Conservation (phyloP, 2,888 invertebrate genomes). For the Sisyra terminalis region DNA sequence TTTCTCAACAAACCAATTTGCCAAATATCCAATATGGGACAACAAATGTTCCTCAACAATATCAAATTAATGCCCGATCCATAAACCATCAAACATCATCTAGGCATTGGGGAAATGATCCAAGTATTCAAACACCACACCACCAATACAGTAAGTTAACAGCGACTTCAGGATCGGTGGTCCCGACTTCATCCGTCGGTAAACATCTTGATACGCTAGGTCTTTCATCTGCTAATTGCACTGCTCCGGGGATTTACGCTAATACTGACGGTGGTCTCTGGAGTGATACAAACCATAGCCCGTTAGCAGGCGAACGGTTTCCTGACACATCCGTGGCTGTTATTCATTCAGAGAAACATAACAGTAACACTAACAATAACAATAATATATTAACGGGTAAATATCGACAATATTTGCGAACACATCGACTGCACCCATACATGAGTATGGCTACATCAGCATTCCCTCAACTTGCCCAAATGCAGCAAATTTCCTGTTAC, state of each 20-base stretch:
- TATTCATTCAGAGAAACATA: slow-evolving; percentile 4
- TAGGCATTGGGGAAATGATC: too few species aligned
- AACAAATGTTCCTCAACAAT: not conserved
- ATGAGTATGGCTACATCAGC: slow-evolving; percentile 28
- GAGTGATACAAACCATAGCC: slow-evolving; percentile 24
- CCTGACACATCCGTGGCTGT: slow-evolving; percentile 4
- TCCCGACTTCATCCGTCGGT: slow-evolving; percentile 24
- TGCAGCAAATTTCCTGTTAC: slow-evolving; percentile 39
- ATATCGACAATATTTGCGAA: slow-evolving; percentile 38
- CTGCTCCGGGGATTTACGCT: slow-evolving; percentile 19
- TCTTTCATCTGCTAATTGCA: slow-evolving; percentile 22
- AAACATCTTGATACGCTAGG: slow-evolving; percentile 25
- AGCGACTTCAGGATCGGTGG: slow-evolving; percentile 18
- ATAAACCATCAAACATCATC: too few species aligned
- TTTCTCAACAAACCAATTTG: slow-evolving; percentile 11
- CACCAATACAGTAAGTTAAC: slow-evolving; percentile 21
- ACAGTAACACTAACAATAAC: slow-evolving; percentile 12
- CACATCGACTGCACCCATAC: slow-evolving; percentile 40
- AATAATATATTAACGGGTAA: slow-evolving; percentile 31
- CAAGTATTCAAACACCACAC: slow-evolving; percentile 21
- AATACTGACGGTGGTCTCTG: slow-evolving; percentile 22
- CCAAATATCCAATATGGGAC: not conserved
- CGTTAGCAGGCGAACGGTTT: slow-evolving; percentile 19
- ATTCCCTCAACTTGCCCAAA: slow-evolving; percentile 34
- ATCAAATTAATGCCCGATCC: not conserved